phyloP scores from a whole-genome alignment of 1,140 invertebrate species.

The Thereuonema tuberculata region DNA sequence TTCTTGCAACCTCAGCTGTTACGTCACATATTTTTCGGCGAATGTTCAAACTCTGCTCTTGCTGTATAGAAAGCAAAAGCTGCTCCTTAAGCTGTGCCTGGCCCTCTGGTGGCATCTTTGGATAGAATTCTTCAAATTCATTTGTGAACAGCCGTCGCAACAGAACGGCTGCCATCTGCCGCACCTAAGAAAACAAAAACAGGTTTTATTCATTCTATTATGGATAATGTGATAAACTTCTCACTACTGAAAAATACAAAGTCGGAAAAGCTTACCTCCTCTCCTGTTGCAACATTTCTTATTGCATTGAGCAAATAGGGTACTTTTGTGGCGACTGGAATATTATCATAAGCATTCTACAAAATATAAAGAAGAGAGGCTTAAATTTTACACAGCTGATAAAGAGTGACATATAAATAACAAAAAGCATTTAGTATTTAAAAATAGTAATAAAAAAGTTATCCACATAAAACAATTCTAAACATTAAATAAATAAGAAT shows the following conservation, averaged over 20 bases:
- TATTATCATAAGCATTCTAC: slow-evolving; percentile 68
- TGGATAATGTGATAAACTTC: too few species aligned
- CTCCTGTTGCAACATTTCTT: slow-evolving; percentile 52
- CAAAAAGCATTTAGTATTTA: too few species aligned
- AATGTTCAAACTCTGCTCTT: slow-evolving; percentile 52
- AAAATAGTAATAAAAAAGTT: too few species aligned
- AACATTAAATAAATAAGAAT: too few species aligned
- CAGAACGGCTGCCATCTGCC: slow-evolving; percentile 78
- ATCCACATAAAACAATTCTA: too few species aligned
- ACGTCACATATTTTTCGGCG: slow-evolving; percentile 89
- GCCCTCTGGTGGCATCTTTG: slow-evolving; percentile 59
- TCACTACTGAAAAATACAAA: too few species aligned
- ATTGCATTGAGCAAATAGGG: slow-evolving; percentile 60
- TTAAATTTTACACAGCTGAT: too few species aligned
- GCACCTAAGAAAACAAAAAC: slow-evolving; percentile 36
- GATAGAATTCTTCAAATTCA: slow-evolving; percentile 81
- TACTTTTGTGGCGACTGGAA: slow-evolving; percentile 60
- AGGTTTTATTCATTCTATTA: too few species aligned
- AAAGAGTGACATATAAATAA: too few species aligned
- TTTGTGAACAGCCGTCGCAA: slow-evolving; percentile 74
- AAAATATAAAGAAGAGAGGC: slow-evolving; percentile 25
- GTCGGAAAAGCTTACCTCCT: slow-evolving; percentile 40
- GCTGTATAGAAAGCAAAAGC: slow-evolving; percentile 64
- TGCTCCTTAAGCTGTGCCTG: slow-evolving; percentile 73
- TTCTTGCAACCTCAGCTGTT: slow-evolving; percentile 82